phyloP scores from a whole-genome alignment of 2,797 vertebrate species.

The Chromobotia macracanthus region DNA sequence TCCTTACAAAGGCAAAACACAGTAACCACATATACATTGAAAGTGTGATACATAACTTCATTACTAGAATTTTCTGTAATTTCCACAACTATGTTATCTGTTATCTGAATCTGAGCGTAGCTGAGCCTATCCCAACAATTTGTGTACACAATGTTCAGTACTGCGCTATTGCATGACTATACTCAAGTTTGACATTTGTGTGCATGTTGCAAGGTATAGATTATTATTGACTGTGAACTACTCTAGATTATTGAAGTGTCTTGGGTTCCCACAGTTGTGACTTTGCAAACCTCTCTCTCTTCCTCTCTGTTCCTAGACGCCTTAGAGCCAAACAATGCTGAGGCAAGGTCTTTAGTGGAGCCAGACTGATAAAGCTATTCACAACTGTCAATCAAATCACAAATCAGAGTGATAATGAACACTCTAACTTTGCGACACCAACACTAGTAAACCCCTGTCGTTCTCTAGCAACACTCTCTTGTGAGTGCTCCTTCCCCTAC shows the following conservation, averaged over 20 bases:
- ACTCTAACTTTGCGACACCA: constrained; percentile 40
- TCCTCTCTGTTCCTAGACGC: constrained; percentile 62
- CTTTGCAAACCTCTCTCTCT: constrained; percentile 27
- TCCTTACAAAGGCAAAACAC: neutral
- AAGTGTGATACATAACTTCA: neutral
- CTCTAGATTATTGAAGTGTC: constrained; percentile 1
- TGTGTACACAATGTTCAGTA: no score
- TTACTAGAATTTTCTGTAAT: neutral
- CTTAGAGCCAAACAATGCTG: constrained; percentile 64
- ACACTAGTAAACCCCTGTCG: constrained; percentile 36
- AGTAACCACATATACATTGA: neutral
- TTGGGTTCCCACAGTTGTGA: constrained; percentile 65
- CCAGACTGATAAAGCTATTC: constrained; percentile 73
- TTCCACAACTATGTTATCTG: neutral
- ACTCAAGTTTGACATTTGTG: neutral
- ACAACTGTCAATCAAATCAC: constrained; percentile 69
- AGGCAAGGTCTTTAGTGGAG: constrained; percentile 66
- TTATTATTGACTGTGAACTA: constrained; percentile 37
- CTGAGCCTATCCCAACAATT: no score
- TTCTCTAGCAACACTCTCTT: constrained; percentile 44
- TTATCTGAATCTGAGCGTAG: no score
- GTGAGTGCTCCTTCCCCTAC: constrained; percentile 26
- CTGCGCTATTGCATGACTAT: neutral
- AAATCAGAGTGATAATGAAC: constrained; percentile 56
- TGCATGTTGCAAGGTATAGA: constrained; percentile 8